Conservation (phyloP, 2,113 vertebrate species). For the Centropristis striata region DNA sequence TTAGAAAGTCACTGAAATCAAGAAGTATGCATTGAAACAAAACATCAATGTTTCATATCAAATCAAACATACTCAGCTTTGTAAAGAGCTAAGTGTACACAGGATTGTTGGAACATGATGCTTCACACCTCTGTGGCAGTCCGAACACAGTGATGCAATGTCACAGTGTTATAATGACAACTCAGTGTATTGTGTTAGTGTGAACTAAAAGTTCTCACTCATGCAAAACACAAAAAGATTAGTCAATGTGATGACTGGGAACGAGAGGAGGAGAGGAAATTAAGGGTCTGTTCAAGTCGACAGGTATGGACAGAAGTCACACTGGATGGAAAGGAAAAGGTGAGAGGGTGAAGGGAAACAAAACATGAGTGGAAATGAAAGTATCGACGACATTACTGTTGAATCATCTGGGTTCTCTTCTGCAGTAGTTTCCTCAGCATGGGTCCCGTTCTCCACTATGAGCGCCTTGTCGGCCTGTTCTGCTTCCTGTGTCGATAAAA, state of each 20-base stretch:
- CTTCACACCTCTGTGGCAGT: constrained; percentile 8
- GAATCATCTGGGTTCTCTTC: constrained; percentile 66
- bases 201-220: constrained; percentile 26
- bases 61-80: constrained; percentile 12
- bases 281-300: constrained; percentile 3
- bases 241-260: constrained; percentile 30
- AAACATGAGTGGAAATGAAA: constrained; percentile 2
- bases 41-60: constrained; percentile 3
- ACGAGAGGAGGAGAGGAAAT: not conserved
- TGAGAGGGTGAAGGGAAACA: constrained; percentile 34
- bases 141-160: constrained; percentile 13
- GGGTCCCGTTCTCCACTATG: constrained; percentile 78
- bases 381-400: constrained; percentile 75
- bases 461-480: constrained; percentile 49
- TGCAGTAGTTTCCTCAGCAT: constrained; percentile 47
- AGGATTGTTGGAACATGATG: not conserved
- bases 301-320: constrained; percentile 1
- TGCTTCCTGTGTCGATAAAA: constrained; percentile 79
- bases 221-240: constrained; percentile 49
- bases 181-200: constrained; percentile 25
- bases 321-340: constrained; percentile 20
- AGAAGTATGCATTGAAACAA: not conserved
- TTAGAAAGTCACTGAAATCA: constrained; percentile 27
- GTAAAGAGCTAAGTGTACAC: not conserved
- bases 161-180: not conserved